Percentiles rank a stretch among this genome's conserved stretches.
phyloP scores from a whole-genome alignment of 2,113 vertebrate genomes.

The Gallinago undulata region DNA sequence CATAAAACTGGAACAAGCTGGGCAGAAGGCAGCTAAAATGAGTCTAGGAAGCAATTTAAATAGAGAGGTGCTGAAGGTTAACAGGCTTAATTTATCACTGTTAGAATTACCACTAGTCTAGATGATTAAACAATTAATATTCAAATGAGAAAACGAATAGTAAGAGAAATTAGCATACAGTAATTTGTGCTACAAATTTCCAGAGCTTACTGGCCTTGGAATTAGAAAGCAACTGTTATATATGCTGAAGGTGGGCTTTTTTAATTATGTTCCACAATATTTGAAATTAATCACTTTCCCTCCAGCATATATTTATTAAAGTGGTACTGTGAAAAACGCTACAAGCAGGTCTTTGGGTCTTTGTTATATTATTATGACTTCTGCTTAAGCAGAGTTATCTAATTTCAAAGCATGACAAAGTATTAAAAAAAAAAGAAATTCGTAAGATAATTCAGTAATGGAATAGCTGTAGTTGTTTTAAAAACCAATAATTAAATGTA shows the following conservation, averaged over 20 bases:
- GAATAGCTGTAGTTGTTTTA: background rate
- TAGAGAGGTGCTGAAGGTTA: background rate
- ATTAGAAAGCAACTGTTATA: background rate
- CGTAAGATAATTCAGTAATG: background rate
- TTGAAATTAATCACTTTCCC: background rate
- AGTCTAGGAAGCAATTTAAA: background rate
- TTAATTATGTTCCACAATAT: background rate
- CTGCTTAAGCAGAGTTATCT: background rate
- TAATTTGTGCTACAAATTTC: background rate
- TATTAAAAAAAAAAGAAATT: background rate
- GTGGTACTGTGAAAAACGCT: background rate
- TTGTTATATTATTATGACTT: background rate
- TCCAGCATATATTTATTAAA: background rate
- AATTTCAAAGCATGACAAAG: background rate
- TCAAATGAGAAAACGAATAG: background rate
- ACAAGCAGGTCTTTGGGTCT: background rate
- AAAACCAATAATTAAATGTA: background rate
- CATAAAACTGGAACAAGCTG: background rate
- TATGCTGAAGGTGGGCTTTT: background rate
- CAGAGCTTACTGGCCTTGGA: background rate
- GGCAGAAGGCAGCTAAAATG: background rate
- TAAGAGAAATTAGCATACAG: background rate
- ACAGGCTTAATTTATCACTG: background rate
- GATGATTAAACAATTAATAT: background rate
- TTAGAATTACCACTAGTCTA: background rate